Conservation (phyloP, 2,113 vertebrate genomes). For the Saguinus midas region DNA sequence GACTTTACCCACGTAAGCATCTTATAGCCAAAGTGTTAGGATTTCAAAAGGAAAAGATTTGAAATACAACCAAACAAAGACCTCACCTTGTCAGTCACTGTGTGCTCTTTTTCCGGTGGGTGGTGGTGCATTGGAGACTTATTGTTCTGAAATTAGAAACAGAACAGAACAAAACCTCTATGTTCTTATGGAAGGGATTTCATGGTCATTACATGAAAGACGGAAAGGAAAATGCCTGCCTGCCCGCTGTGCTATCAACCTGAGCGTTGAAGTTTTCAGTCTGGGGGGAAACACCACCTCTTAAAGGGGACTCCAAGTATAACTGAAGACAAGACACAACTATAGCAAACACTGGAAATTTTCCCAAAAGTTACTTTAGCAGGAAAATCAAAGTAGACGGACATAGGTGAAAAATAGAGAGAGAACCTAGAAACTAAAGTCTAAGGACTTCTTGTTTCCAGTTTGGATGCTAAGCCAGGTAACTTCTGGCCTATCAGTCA, state of each 20-base stretch:
- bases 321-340: neutral
- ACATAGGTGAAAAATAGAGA: neutral
- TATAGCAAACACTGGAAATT: neutral
- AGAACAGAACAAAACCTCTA: slow-evolving; percentile 56
- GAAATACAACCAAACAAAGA: slow-evolving; percentile 75
- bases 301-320: neutral
- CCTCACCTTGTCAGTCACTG: slow-evolving; percentile 76
- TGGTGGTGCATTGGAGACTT: slow-evolving; percentile 21
- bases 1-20: neutral
- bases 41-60: slow-evolving; percentile 60
- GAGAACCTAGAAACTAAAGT: neutral
- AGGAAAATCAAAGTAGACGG: neutral
- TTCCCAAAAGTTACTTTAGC: neutral
- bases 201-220: slow-evolving; percentile 1
- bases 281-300: neutral
- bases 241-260: slow-evolving; percentile 23
- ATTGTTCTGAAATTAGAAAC: slow-evolving; percentile 69
- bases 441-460: neutral
- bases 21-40: slow-evolving; percentile 62
- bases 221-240: neutral
- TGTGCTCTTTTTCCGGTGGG: slow-evolving; percentile 57
- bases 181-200: slow-evolving; percentile 49
- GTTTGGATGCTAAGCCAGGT: neutral
- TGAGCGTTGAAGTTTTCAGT: neutral
- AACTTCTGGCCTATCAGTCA: neutral